Conservation (phyloP, 2,113 vertebrate genomes). For the Carassius auratus region DNA sequence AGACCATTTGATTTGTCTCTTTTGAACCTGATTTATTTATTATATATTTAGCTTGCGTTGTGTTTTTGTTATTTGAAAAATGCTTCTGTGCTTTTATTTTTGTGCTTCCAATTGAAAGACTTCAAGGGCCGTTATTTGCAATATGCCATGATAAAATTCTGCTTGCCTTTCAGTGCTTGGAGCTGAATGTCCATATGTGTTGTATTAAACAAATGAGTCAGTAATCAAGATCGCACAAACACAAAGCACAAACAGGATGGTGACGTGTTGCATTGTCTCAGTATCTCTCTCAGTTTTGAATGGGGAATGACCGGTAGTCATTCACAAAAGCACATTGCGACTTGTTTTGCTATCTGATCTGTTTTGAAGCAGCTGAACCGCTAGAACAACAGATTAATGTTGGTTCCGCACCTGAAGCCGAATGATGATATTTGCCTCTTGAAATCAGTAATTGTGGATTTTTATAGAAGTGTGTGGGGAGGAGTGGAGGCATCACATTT, state of each 20-base stretch:
- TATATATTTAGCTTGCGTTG: neutral
- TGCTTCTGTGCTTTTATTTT: slow-evolving; percentile 7
- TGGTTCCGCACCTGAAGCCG: neutral
- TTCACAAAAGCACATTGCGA: neutral
- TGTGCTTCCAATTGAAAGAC: neutral
- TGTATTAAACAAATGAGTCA: slow-evolving; percentile 23
- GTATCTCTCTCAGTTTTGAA: neutral
- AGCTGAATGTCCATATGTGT: slow-evolving; percentile 18
- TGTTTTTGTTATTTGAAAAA: neutral
- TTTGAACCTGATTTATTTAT: neutral
- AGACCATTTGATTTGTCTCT: neutral
- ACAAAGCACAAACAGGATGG: neutral
- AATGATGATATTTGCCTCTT: neutral
- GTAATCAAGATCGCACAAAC: neutral
- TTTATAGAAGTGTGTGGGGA: slow-evolving; percentile 21
- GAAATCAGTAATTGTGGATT: slow-evolving; percentile 2
- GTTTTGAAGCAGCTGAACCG: slow-evolving; percentile 1
- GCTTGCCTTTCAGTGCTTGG: slow-evolving; percentile 1
- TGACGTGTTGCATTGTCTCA: neutral
- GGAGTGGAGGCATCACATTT: slow-evolving; percentile 26
- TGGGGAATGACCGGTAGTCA: slow-evolving; percentile 1
- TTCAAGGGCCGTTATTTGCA: neutral
- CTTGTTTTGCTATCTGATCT: neutral
- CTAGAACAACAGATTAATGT: slow-evolving; percentile 3
- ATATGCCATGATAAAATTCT: neutral